Evolutionary conservation across 92 coral and sea anemone species (phyloP).

Genomic region (Zoanthus sociatus): DNA sequence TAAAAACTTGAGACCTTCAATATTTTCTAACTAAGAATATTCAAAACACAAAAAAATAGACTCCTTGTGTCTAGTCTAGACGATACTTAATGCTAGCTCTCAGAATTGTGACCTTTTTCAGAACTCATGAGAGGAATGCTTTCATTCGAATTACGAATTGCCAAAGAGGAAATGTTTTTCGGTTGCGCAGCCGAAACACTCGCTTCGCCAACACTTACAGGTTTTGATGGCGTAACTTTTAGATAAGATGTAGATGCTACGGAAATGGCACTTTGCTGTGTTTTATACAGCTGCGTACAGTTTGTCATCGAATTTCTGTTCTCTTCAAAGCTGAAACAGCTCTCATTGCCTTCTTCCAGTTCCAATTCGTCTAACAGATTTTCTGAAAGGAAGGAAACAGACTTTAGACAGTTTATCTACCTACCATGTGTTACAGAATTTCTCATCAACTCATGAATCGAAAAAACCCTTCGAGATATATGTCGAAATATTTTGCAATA

Average conservation of each 20-base stretch:
- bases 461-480: no score
- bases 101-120: constrained; percentile 1
- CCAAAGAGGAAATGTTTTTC: background rate
- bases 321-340: constrained; percentile 1
- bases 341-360: background rate
- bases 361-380: background rate
- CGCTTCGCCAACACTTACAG: background rate
- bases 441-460: background rate
- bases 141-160: background rate
- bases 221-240: background rate
- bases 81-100: constrained; percentile 3
- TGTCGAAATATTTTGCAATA: no score
- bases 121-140: background rate
- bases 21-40: background rate
- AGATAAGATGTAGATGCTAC: background rate
- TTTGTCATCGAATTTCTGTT: background rate
- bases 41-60: background rate
- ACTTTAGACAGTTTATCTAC: no score
- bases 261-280: background rate
- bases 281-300: background rate
- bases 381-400: background rate
- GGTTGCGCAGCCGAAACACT: background rate
- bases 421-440: background rate
- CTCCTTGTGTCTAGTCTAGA: background rate
- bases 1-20: background rate